A percentile compares a stretch with the other conserved stretches of the same genome.
These are phyloP conservation scores for Gallinago media DNA, from an alignment of 2,113 vertebrate genomes.

Conservation along the genomic window DNA sequence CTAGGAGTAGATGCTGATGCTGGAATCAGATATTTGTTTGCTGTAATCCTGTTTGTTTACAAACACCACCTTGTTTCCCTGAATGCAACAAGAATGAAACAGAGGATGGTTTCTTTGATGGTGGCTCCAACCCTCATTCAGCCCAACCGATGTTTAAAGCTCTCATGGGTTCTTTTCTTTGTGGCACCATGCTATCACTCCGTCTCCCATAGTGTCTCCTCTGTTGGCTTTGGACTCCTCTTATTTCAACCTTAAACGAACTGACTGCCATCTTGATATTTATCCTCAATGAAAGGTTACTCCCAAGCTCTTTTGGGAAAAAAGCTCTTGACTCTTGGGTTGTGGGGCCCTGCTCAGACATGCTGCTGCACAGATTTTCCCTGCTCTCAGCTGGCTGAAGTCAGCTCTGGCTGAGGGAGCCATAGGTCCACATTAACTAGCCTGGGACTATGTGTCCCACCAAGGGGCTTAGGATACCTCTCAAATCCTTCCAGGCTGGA, in stretches of 20 bases:
- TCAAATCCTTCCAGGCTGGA: background rate
- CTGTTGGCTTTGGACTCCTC: background rate
- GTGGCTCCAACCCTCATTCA: background rate
- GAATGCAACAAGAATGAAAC: background rate
- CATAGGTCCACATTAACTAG: rapidly evolving
- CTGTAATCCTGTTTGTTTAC: background rate
- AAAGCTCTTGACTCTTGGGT: background rate
- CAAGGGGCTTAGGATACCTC: background rate
- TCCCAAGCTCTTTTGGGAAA: background rate
- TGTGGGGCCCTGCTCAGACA: background rate
- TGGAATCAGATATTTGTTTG: background rate
- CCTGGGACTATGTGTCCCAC: background rate
- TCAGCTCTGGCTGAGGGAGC: background rate
- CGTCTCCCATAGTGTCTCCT: background rate
- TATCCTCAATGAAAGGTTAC: rapidly evolving
- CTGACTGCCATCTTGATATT: background rate
- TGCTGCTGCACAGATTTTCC: background rate
- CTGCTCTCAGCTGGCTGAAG: background rate
- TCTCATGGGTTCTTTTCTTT: background rate
- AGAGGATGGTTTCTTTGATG: background rate
- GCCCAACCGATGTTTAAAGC: background rate
- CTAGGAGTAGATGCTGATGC: background rate
- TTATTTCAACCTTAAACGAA: background rate
- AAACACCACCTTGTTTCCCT: background rate
- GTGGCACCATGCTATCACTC: background rate